Conservation (phyloP, 2,888 invertebrate species). For the Resseliella maxima region DNA sequence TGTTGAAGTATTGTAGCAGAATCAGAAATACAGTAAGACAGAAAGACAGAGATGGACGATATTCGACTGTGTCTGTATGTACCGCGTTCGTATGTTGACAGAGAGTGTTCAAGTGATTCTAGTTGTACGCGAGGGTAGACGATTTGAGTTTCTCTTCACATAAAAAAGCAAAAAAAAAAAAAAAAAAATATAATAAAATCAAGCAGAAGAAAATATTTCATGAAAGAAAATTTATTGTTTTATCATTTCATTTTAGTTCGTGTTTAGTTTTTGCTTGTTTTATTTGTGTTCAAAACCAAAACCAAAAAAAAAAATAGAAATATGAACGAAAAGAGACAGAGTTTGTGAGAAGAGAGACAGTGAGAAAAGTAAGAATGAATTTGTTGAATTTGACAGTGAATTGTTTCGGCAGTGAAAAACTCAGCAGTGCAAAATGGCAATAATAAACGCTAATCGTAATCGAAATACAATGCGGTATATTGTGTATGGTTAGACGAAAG, state of each 20-base stretch:
- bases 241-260: too few species aligned
- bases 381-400: neutral
- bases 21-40: neutral
- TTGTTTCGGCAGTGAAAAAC: neutral
- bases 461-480: conserved; percentile 46
- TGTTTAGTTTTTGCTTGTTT: too few species aligned
- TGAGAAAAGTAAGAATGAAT: neutral
- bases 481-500: neutral
- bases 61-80: conserved; percentile 29
- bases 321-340: neutral
- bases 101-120: conserved; percentile 48
- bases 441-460: neutral
- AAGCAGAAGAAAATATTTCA: neutral
- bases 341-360: too few species aligned
- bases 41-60: conserved; percentile 10
- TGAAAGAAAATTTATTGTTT: too few species aligned
- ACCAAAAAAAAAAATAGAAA: too few species aligned
- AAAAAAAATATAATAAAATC: neutral
- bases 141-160: conserved; percentile 39
- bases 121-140: conserved; percentile 53
- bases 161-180: too few species aligned
- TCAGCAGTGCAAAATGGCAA: neutral
- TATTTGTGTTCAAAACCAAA: too few species aligned
- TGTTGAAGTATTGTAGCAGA: neutral
- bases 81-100: conserved; percentile 51